Percentiles rank a stretch among this genome's conserved stretches.
Evolutionary conservation across 2,888 invertebrate species (phyloP).

Genomic region (Leptura quadrifasciata): DNA sequence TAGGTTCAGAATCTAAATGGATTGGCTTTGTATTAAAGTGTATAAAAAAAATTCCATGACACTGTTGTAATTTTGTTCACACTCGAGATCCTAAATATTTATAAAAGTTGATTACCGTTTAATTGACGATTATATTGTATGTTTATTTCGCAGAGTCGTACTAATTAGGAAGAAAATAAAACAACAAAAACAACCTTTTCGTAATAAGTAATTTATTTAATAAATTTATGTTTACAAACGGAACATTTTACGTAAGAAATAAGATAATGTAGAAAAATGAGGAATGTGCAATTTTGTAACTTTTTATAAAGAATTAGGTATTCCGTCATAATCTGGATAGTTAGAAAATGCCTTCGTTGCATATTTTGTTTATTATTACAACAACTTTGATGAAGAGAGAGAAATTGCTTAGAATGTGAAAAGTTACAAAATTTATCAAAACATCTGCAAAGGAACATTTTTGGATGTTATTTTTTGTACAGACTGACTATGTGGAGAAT

Average conservation of each 20-base stretch:
- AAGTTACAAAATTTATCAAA: conserved; percentile 55
- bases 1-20: too few relatives aligned
- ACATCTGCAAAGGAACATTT: conserved; percentile 15
- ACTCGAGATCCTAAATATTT: background rate
- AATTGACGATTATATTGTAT: background rate
- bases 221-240: conserved; percentile 65
- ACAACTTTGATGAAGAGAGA: conserved; percentile 37
- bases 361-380: conserved; percentile 46
- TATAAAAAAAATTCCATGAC: too few relatives aligned
- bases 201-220: conserved; percentile 64
- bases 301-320: conserved; percentile 19
- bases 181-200: conserved; percentile 36
- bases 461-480: conserved; percentile 9
- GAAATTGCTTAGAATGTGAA: conserved; percentile 41
- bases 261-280: conserved; percentile 55
- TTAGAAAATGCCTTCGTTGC: conserved; percentile 48
- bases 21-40: too few relatives aligned
- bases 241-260: conserved; percentile 45
- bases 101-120: background rate
- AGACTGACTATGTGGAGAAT: conserved; percentile 43
- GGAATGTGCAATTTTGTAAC: conserved; percentile 56
- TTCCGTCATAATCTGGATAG: conserved; percentile 13
- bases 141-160: background rate
- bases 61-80: too few relatives aligned
- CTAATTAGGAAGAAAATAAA: background rate